A percentile compares a stretch with the other conserved stretches of the same genome.
Evolutionary conservation across 2,888 invertebrate species (phyloP).

Genomic region (Papilio demoleus): DNA sequence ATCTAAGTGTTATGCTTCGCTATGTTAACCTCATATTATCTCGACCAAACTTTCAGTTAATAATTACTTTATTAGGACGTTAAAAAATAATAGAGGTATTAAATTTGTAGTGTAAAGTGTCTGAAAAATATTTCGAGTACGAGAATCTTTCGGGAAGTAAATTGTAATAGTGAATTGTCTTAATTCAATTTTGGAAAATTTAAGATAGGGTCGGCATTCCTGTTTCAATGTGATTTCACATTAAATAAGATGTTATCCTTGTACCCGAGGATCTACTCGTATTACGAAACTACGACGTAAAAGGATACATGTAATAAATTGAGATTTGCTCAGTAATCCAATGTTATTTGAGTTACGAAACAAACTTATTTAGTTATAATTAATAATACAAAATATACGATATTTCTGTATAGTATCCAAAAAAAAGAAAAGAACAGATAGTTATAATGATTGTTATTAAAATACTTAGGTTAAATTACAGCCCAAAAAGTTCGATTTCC

Average conservation of each 20-base stretch:
- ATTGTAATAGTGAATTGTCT: neutral
- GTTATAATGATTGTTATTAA: too few species aligned
- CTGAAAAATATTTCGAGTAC: too few species aligned
- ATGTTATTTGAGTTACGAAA: neutral
- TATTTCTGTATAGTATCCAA: neutral
- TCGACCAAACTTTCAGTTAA: too few species aligned
- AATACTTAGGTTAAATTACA: too few species aligned
- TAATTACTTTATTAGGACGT: too few species aligned
- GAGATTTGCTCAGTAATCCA: slow-evolving; percentile 24
- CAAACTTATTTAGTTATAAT: neutral
- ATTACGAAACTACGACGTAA: slow-evolving; percentile 27
- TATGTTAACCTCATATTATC: too few species aligned
- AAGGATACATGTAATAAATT: slow-evolving; percentile 27
- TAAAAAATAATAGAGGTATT: too few species aligned
- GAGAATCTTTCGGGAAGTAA: neutral
- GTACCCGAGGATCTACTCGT: slow-evolving; percentile 23
- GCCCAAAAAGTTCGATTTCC: too few species aligned
- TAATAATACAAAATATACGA: neutral
- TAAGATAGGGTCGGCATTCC: neutral
- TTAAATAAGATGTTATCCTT: slow-evolving; percentile 24
- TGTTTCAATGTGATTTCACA: slow-evolving; percentile 6
- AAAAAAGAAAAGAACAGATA: too few species aligned
- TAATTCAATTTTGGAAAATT: neutral
- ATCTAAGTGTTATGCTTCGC: too few species aligned
- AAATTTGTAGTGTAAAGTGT: too few species aligned